phyloP scores from a whole-genome alignment of 2,888 invertebrate genomes.

The Pyrochroa serraticornis region DNA sequence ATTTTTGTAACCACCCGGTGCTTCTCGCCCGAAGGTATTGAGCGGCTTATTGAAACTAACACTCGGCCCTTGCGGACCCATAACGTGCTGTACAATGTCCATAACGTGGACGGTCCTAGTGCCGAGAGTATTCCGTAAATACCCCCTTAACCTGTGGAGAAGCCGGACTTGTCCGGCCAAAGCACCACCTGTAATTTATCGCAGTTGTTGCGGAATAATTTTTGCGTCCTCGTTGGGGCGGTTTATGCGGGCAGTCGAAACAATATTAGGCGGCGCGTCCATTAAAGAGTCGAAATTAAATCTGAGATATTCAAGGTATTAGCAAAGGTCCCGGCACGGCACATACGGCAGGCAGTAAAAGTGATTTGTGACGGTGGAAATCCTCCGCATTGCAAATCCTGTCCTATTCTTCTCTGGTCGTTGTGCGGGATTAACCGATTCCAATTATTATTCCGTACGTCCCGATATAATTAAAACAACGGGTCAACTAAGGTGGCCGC shows the following conservation, averaged over 20 bases:
- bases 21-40: neutral
- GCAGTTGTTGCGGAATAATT: slow-evolving; percentile 18
- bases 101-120: slow-evolving; percentile 41
- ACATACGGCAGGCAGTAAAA: slow-evolving; percentile 55
- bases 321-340: slow-evolving; percentile 47
- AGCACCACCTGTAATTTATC: slow-evolving; percentile 10
- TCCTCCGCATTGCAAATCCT: slow-evolving; percentile 59
- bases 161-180: slow-evolving; percentile 24
- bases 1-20: neutral
- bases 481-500: slow-evolving; percentile 46
- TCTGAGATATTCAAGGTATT: slow-evolving; percentile 53
- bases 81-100: slow-evolving; percentile 40
- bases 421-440: slow-evolving; percentile 50
- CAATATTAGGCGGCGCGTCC: slow-evolving; percentile 21
- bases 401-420: slow-evolving; percentile 53
- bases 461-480: slow-evolving; percentile 51
- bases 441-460: slow-evolving; percentile 56
- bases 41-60: slow-evolving; percentile 33
- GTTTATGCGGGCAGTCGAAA: slow-evolving; percentile 28
- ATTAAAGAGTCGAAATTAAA: slow-evolving; percentile 54
- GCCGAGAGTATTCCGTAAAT: slow-evolving; percentile 40
- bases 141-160: slow-evolving; percentile 32
- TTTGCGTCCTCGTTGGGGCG: slow-evolving; percentile 1
- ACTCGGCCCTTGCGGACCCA: slow-evolving; percentile 38
- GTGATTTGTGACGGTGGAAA: slow-evolving; percentile 59